phyloP scores from a whole-genome alignment of 2,797 vertebrate species.

The Pantherophis vulpinus region DNA sequence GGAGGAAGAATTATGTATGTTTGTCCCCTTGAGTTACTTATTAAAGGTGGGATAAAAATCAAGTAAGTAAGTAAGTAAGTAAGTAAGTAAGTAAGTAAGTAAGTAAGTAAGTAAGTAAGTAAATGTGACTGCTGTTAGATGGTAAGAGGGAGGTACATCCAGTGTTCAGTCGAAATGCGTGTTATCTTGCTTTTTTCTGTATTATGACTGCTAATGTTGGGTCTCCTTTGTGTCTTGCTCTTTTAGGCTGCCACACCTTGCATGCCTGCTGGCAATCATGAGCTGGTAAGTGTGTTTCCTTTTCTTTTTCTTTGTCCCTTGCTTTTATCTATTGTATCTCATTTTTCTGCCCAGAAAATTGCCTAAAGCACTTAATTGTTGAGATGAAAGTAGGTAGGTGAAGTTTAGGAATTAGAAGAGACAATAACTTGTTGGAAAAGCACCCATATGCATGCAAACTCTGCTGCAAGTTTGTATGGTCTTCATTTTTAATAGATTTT shows the following conservation, averaged over 20 bases:
- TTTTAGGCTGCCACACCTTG: constrained; percentile 73
- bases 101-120: not conserved
- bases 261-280: constrained; percentile 68
- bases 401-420: not conserved
- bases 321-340: not conserved
- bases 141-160: too few relatives aligned
- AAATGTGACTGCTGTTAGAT: not conserved
- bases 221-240: constrained; percentile 25
- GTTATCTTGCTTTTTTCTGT: not conserved
- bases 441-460: not conserved
- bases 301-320: not conserved
- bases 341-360: not conserved
- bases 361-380: not conserved
- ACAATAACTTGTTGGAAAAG: not conserved
- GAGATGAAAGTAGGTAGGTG: not conserved
- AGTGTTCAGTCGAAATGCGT: not conserved
- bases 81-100: not conserved
- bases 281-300: constrained; percentile 62
- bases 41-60: not conserved
- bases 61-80: not conserved
- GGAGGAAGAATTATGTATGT: not conserved
- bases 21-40: not conserved
- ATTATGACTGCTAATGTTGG: not conserved
- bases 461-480: not conserved
- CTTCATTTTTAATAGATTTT: not conserved